These are phyloP conservation scores for Malurus cyaneus DNA, from an alignment of 2,113 vertebrate species.

Conservation along the genomic window DNA sequence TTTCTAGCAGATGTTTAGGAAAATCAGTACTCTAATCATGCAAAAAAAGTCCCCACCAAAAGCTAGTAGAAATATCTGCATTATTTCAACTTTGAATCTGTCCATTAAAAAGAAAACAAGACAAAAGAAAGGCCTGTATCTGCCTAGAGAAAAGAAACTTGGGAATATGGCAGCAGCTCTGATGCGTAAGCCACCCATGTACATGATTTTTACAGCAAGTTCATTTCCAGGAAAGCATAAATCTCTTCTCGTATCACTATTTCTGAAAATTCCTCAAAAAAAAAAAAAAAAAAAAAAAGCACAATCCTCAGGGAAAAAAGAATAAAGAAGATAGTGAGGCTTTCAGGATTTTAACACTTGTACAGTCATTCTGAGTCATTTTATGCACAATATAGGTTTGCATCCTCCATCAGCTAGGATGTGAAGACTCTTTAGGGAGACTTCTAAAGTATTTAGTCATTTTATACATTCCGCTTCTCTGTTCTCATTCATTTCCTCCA, in stretches of 20 bases:
- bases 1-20: neutral
- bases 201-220: neutral
- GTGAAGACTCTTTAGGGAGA: neutral
- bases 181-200: neutral
- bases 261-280: neutral
- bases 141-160: neutral
- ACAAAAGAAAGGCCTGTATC: neutral
- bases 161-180: neutral
- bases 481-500: neutral
- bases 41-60: neutral
- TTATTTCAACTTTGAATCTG: neutral
- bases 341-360: neutral
- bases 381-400: neutral
- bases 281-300: neutral
- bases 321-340: neutral
- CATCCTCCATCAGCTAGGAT: neutral
- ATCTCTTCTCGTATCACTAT: neutral
- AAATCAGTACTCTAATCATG: neutral
- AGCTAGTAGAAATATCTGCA: neutral
- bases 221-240: neutral
- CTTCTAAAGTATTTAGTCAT: neutral
- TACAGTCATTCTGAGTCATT: neutral
- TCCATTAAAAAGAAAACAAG: neutral
- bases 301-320: neutral
- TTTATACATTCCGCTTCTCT: neutral